Evolutionary conservation across 2,888 invertebrate species (phyloP), one percentile per base, ranked within the genome.

Genomic region (Netelia inedita): DNA sequence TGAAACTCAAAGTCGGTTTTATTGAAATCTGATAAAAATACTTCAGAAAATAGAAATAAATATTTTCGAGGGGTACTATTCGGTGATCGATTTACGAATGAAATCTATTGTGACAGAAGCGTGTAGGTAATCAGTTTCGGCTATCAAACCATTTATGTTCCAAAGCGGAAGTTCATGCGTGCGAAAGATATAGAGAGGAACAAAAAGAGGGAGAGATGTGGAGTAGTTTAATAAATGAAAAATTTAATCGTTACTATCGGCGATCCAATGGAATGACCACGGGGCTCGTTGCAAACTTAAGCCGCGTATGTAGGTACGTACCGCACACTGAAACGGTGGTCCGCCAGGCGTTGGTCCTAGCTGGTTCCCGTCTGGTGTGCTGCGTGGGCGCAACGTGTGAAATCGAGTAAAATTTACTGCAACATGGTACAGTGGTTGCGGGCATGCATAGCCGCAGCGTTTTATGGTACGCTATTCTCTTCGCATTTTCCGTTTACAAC

Each of bases 341-440:
- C 10, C 66, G 21, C 23, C 5, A 9, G 8, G 41, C 41, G 9
- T 41, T 61, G 59, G 61, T 68, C 53, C 21, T 14, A 59, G 43
- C 69, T 55, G 46, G 63, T 57, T 57, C 16, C 57, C 16, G 19
- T 28, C 57, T 57, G 57, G 16, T 57, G 57, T 79, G 79, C 57
- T 76, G 66, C 80, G 66, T 76, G 50, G 69, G 76, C 59, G 72
- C 72, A 84, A 75, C 59, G 81, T 66, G 81, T 71, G 80, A 72
- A 80, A 80, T 76, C 83, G 80, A 80, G 80, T 80, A 66, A 76
- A 84, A 84, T 84, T 80, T 84, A 84, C 76, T 84, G 83, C 83
- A 80, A 80, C 83, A 80, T 65, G 83, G 72, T 68, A 84, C 80
- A 68, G 83, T 76, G 83, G 83, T 76, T 68, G 76, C 74, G 71